Evolutionary conservation across 2,888 invertebrate species (phyloP).

Genomic region (Diabrotica balteata): DNA sequence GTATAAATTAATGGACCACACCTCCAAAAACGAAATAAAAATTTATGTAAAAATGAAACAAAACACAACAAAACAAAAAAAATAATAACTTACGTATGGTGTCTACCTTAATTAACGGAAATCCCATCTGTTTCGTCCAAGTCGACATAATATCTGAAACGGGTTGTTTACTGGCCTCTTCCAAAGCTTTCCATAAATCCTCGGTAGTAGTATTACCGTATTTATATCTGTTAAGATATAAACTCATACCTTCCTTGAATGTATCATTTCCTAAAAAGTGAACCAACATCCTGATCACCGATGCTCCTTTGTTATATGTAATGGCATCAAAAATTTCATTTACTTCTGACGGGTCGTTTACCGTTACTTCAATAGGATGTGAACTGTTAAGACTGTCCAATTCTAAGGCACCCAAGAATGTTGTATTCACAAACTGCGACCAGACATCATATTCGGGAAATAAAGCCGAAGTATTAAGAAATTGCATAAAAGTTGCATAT

Average conservation of each 20-base stretch:
- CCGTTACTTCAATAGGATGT: slow-evolving; percentile 95
- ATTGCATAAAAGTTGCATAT: slow-evolving; percentile 91
- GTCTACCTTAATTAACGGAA: slow-evolving; percentile 78
- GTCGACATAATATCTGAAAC: slow-evolving; percentile 92
- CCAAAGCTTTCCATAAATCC: slow-evolving; percentile 90
- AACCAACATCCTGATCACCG: slow-evolving; percentile 92
- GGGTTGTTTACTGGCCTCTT: slow-evolving; percentile 87
- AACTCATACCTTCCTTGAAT: slow-evolving; percentile 90
- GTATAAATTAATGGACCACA: too few relatives aligned
- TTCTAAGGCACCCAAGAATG: slow-evolving; percentile 82
- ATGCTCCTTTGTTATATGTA: slow-evolving; percentile 94
- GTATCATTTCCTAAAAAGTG: slow-evolving; percentile 90
- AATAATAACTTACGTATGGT: slow-evolving; percentile 20
- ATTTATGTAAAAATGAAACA: too few relatives aligned
- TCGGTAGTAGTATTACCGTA: slow-evolving; percentile 92
- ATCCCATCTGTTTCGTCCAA: slow-evolving; percentile 98
- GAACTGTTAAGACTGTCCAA: slow-evolving; percentile 89
- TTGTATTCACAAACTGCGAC: slow-evolving; percentile 93
- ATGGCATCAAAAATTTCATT: slow-evolving; percentile 98
- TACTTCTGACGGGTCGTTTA: slow-evolving; percentile 91
- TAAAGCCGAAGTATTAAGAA: slow-evolving; percentile 87
- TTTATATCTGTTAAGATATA: slow-evolving; percentile 84
- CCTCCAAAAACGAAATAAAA: too few relatives aligned
- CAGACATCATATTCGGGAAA: slow-evolving; percentile 97
- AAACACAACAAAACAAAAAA: too few relatives aligned